Base-by-base conservation (phyloP, 2,113 vertebrate species). In the Prinia subflava region DNA sequence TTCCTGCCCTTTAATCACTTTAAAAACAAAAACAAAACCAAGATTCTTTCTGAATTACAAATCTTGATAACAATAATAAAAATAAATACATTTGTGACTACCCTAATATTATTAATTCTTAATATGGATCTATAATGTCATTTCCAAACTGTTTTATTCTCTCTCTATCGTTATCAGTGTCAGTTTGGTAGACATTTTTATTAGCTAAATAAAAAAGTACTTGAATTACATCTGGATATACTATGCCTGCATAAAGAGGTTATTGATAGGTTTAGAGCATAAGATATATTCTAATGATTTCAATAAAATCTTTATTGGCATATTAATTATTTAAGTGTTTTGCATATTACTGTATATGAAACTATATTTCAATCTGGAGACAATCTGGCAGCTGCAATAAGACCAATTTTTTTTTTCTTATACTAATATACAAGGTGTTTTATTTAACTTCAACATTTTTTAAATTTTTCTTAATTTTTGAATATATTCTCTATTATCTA, bases 111-210 rank as follows among this genome's bases (percentile, higher is more conserved):
- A 69, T 68, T 73, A 71, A 73, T 93, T 87, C 65, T 76, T 76
- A 90, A 85, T 76, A 13, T 52, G 42, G 31, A 69, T 88, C 41
- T 79, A 24, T 81, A 76, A 90, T 69, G 15, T 39, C 0, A 91
- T 92, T 90, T 88, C 16, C 23, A 85, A 80, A 59, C 4, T 64
- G 73, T 44, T 88, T 91, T 46, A 83, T 84, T 84, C 30, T 60
- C 37, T 90, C 67, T 95, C 87, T 91, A 93, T 91, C 78, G 90
- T 28, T 68, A 83, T 93, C 53, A 92, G 12, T 88, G 78, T 83
- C 82, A 69, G 46, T 64, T 82, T 83, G 24, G 37, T 62, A 79
- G 87, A 92, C 53, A 91, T 76, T 90, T 94, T 95, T 85, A 83
- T 91, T 87, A 85, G n/a, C 22, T 79, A 85, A 82, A 93, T 74